Percentiles rank a stretch among this genome's conserved stretches.
phyloP scores from a whole-genome alignment of 2,888 invertebrate genomes.

The Mycalesis mineus region DNA sequence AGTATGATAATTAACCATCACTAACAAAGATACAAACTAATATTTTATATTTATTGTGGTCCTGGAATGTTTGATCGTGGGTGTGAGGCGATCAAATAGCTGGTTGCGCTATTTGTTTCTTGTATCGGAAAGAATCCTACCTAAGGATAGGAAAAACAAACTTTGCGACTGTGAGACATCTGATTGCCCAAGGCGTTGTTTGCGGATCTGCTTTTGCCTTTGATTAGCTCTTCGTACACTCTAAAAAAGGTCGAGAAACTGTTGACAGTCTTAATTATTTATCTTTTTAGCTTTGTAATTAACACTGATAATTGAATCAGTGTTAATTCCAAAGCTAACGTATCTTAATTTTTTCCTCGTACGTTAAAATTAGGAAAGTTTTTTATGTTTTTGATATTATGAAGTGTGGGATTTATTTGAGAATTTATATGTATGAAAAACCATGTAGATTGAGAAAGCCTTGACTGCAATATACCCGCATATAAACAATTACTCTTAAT shows the following conservation, averaged over 20 bases:
- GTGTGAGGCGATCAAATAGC: neutral
- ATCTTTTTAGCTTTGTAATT: neutral
- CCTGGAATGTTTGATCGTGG: neutral
- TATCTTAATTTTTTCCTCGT: too few species aligned
- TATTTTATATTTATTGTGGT: too few species aligned
- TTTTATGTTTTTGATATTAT: too few species aligned
- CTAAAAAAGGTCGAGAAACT: neutral
- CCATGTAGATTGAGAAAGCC: too few species aligned
- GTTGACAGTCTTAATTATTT: neutral
- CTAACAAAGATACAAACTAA: too few species aligned
- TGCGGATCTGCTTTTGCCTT: constrained; percentile 54
- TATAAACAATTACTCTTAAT: too few species aligned
- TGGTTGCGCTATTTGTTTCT: constrained; percentile 50
- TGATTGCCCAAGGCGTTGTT: constrained; percentile 68
- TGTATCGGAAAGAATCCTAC: constrained; percentile 64
- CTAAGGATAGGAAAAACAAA: constrained; percentile 61
- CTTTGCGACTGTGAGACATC: constrained; percentile 43
- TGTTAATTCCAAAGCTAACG: too few species aligned
- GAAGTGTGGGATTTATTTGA: too few species aligned
- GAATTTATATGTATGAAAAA: too few species aligned
- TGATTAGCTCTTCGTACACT: constrained; percentile 49
- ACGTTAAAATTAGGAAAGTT: too few species aligned
- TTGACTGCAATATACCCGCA: too few species aligned
- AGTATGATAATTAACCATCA: too few species aligned
- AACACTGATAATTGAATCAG: neutral